These are phyloP conservation scores for Melanocharis versteri DNA, from an alignment of 2,113 vertebrate genomes.

Conservation along the genomic window DNA sequence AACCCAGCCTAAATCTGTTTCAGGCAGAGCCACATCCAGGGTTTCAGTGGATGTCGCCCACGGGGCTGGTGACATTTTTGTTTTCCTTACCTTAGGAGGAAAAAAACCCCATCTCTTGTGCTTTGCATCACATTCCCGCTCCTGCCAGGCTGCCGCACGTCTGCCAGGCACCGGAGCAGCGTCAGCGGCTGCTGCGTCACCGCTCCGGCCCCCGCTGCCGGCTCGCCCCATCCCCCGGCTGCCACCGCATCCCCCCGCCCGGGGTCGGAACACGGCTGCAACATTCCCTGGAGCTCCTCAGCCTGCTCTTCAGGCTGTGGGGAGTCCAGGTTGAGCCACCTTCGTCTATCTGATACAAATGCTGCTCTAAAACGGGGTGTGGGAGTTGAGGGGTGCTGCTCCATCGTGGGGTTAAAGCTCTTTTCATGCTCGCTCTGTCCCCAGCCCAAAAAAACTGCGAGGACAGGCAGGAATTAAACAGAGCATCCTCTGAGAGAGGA, in stretches of 20 bases:
- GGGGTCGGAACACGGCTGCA: accelerated
- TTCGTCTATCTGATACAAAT: accelerated
- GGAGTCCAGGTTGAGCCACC: accelerated
- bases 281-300: accelerated
- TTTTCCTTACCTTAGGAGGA: constrained; percentile 15
- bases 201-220: neutral
- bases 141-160: neutral
- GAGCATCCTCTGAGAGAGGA: no score
- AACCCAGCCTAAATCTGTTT: neutral
- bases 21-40: neutral
- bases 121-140: neutral
- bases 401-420: neutral
- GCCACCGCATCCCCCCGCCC: neutral
- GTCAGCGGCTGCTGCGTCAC: constrained; percentile 33
- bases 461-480: neutral
- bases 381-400: neutral
- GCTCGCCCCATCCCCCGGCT: neutral
- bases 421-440: neutral
- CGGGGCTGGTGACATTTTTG: neutral
- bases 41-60: neutral
- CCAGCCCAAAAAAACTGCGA: neutral
- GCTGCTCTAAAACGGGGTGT: neutral
- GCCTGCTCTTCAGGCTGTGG: neutral
- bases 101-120: accelerated
- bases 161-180: neutral